phyloP scores from a whole-genome alignment of 2,797 vertebrate species.

The Amblyraja radiata region DNA sequence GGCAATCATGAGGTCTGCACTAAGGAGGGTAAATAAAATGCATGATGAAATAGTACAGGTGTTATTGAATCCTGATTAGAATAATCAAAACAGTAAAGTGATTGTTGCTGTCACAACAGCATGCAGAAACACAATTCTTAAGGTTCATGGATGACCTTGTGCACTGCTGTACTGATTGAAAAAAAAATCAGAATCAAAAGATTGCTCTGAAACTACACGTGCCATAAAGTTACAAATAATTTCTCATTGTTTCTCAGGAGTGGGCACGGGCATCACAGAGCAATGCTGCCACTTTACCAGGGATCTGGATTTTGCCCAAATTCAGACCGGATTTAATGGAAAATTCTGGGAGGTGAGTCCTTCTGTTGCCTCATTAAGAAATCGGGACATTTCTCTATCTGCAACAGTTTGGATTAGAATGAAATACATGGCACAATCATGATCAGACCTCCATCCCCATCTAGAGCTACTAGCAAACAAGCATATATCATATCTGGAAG shows the following conservation, averaged over 20 bases:
- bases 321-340: neutral
- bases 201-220: neutral
- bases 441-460: neutral
- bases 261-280: neutral
- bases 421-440: too few species aligned
- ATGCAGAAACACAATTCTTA: too few species aligned
- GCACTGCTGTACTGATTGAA: neutral
- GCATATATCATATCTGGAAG: neutral
- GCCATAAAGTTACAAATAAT: neutral
- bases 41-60: neutral
- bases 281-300: neutral
- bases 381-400: neutral
- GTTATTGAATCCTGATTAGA: neutral
- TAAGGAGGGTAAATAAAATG: neutral
- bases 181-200: constrained; percentile 47
- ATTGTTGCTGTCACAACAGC: neutral
- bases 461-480: neutral
- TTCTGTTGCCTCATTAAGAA: neutral
- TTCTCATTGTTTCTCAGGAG: neutral
- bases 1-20: neutral
- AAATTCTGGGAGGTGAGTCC: neutral
- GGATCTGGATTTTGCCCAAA: neutral
- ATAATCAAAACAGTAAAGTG: neutral
- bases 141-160: neutral
- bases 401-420: neutral